phyloP scores from a whole-genome alignment of 1,140 invertebrate species.

The Cecropterus lyciades region DNA sequence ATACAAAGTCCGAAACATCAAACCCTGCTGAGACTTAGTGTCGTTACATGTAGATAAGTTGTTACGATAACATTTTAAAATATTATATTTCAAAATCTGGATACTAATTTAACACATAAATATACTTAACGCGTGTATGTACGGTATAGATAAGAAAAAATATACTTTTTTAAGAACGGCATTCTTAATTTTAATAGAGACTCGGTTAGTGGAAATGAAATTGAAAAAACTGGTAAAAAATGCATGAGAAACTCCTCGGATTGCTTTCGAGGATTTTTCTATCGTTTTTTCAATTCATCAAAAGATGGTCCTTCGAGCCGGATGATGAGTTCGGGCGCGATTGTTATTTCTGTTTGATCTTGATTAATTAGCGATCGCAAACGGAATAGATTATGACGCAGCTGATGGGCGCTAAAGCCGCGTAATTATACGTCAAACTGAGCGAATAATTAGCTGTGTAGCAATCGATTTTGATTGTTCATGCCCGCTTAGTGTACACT shows the following conservation, averaged over 20 bases:
- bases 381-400: slow-evolving; percentile 71
- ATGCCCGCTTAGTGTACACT: slow-evolving; percentile 17
- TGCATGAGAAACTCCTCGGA: slow-evolving; percentile 19
- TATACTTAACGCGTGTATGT: no score
- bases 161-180: slow-evolving; percentile 8
- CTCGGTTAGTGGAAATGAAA: slow-evolving; percentile 1
- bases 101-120: no score
- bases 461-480: slow-evolving; percentile 49
- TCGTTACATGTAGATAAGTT: no score
- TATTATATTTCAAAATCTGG: no score
- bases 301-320: slow-evolving; percentile 49
- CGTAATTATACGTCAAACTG: slow-evolving; percentile 62
- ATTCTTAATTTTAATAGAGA: slow-evolving; percentile 13
- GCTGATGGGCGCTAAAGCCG: slow-evolving; percentile 53
- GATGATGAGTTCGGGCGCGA: slow-evolving; percentile 55
- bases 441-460: slow-evolving; percentile 56
- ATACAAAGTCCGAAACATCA: no score
- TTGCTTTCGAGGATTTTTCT: slow-evolving; percentile 26
- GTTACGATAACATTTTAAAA: no score
- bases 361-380: slow-evolving; percentile 75
- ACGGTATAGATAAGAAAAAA: slow-evolving; percentile 19
- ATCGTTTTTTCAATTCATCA: slow-evolving; percentile 46
- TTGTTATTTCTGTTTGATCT: slow-evolving; percentile 73
- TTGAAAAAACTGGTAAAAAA: slow-evolving; percentile 24
- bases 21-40: no score